These are phyloP conservation scores for Acheta domesticus DNA, from an alignment of 2,888 invertebrate genomes.

Conservation along the genomic window DNA sequence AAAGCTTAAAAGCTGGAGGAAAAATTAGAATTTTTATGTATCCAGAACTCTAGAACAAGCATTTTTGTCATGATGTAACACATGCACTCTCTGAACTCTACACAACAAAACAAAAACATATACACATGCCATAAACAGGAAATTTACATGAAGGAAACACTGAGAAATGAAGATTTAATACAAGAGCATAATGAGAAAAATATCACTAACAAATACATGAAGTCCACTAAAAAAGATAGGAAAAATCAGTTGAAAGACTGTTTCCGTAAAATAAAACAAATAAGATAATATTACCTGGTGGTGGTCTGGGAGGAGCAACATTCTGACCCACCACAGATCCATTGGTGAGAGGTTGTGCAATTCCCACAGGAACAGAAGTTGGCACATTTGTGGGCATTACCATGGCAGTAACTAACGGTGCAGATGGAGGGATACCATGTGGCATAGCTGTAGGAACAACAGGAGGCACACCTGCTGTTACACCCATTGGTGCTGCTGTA, in stretches of 20 bases:
- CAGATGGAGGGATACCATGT: slow-evolving; percentile 29
- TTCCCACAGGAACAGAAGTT: slow-evolving; percentile 22
- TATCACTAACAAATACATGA: background rate
- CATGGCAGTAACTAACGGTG: slow-evolving; percentile 37
- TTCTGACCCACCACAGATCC: slow-evolving; percentile 28
- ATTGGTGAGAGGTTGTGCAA: slow-evolving; percentile 28
- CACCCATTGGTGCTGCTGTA: slow-evolving; percentile 29
- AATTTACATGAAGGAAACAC: no score
- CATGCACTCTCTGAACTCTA: no score
- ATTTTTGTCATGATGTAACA: no score
- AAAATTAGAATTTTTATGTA: no score
- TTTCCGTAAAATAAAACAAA: no score
- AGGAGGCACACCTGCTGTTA: slow-evolving; percentile 48
- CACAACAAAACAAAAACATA: no score
- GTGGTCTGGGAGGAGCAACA: slow-evolving; percentile 30
- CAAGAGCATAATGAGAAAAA: background rate
- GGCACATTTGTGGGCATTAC: slow-evolving; percentile 20
- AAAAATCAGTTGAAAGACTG: background rate
- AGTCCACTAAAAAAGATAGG: background rate
- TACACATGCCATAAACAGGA: no score
- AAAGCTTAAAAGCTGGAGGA: no score
- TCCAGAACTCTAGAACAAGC: no score
- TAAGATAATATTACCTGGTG: slow-evolving; percentile 28
- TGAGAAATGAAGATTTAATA: no score
- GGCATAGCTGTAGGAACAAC: slow-evolving; percentile 28